phyloP scores from a whole-genome alignment of 2,113 vertebrate species.

The Stigmatopora argus region DNA sequence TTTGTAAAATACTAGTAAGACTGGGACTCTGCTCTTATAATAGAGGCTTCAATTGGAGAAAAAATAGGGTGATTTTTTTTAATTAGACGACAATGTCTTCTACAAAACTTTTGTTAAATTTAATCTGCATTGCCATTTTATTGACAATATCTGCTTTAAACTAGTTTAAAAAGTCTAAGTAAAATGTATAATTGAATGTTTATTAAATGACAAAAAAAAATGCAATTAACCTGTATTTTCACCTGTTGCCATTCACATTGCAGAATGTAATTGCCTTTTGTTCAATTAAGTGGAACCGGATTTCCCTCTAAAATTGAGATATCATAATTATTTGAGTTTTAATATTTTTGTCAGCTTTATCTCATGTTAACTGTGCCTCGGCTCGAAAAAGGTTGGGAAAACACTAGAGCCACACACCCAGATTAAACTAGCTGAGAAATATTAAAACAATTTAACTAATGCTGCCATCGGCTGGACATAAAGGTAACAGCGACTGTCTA shows the following conservation, averaged over 20 bases:
- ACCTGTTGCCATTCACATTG: not conserved
- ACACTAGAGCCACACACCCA: not conserved
- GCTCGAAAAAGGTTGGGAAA: not conserved
- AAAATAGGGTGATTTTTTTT: too few relatives aligned
- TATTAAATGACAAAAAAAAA: too few relatives aligned
- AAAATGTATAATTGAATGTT: too few relatives aligned
- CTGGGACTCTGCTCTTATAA: not conserved
- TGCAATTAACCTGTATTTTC: too few relatives aligned
- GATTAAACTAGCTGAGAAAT: not conserved
- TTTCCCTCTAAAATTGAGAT: not conserved
- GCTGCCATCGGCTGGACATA: conserved; percentile 13
- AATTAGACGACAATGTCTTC: not conserved
- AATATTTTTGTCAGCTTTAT: not conserved
- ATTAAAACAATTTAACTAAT: not conserved
- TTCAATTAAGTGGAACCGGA: not conserved
- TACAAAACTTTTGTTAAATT: conserved; percentile 35
- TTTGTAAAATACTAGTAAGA: not conserved
- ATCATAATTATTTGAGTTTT: not conserved
- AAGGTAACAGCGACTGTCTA: conserved; percentile 7
- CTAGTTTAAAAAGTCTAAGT: not conserved
- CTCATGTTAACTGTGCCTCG: not conserved
- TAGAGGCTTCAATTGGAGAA: not conserved
- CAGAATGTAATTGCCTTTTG: not conserved
- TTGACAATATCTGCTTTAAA: not conserved
- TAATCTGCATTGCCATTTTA: not conserved